Evolutionary conservation across 2,888 invertebrate genomes (phyloP).

Genomic region (Drosophila mercatorum): DNA sequence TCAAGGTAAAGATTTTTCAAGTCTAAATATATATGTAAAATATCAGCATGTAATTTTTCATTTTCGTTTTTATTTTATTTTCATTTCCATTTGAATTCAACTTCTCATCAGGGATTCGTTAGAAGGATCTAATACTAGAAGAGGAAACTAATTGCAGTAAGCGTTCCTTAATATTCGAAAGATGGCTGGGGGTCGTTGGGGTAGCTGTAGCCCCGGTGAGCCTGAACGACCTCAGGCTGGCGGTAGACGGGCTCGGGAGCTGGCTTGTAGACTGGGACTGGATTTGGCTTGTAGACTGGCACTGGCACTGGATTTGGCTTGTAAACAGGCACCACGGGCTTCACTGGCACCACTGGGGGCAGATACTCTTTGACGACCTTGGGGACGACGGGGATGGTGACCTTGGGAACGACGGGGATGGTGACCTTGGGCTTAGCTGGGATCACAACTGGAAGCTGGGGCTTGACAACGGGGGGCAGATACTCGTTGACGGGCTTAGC

Average conservation of each 20-base stretch:
- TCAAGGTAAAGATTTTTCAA: too few species aligned
- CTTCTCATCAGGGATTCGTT: conserved; percentile 37
- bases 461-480: conserved; percentile 36
- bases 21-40: too few species aligned
- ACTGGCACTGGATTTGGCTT: conserved; percentile 19
- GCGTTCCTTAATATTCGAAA: conserved; percentile 69
- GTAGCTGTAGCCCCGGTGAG: conserved; percentile 72
- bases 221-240: conserved; percentile 18
- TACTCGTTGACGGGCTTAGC: conserved; percentile 36
- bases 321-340: not conserved
- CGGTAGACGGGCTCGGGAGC: conserved; percentile 17
- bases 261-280: conserved; percentile 4
- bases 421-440: too few species aligned
- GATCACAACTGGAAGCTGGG: too few species aligned
- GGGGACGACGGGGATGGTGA: too few species aligned
- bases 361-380: too few species aligned
- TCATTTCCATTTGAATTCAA: conserved; percentile 27
- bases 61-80: conserved; percentile 37
- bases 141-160: conserved; percentile 54
- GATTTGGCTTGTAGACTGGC: conserved; percentile 19
- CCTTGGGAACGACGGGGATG: too few species aligned
- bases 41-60: not conserved
- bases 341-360: too few species aligned
- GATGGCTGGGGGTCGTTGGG: conserved; percentile 82
- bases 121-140: conserved; percentile 76